Percentiles rank a stretch among this genome's conserved stretches.
Evolutionary conservation across 2,888 invertebrate genomes (phyloP).

Genomic region (Idaea dimidiata): DNA sequence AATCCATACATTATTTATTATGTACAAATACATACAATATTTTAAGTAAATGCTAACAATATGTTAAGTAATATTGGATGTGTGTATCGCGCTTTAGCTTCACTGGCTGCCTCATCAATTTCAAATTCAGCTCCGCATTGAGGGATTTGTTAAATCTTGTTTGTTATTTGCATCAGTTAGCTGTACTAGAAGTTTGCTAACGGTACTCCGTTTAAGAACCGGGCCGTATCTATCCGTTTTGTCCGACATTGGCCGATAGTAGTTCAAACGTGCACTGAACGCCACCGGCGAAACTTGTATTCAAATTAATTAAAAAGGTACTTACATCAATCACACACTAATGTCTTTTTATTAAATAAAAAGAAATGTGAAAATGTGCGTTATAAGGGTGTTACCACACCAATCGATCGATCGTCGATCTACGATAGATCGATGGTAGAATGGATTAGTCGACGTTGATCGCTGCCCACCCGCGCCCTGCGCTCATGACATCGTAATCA

Average conservation of each 20-base stretch:
- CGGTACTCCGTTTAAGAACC: not conserved
- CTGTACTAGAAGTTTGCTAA: not conserved
- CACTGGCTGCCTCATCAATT: not conserved
- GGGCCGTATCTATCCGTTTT: not conserved
- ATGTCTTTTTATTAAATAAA: no score
- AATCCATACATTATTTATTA: no score
- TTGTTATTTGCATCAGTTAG: not conserved
- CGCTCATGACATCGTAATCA: no score
- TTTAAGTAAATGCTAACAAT: not conserved
- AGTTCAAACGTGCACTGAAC: not conserved
- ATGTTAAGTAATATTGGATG: not conserved
- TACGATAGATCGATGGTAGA: no score
- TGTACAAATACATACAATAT: no score
- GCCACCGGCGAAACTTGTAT: not conserved
- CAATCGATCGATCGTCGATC: no score
- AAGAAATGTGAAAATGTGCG: no score
- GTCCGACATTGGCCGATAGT: not conserved
- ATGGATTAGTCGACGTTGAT: no score
- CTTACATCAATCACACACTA: not conserved
- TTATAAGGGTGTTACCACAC: no score
- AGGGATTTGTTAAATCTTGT: not conserved
- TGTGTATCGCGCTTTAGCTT: not conserved
- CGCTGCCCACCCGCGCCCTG: no score
- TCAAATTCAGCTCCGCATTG: not conserved
- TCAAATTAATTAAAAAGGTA: not conserved